phyloP scores from a whole-genome alignment of 1,140 invertebrate genomes.

The Portunus trituberculatus region DNA sequence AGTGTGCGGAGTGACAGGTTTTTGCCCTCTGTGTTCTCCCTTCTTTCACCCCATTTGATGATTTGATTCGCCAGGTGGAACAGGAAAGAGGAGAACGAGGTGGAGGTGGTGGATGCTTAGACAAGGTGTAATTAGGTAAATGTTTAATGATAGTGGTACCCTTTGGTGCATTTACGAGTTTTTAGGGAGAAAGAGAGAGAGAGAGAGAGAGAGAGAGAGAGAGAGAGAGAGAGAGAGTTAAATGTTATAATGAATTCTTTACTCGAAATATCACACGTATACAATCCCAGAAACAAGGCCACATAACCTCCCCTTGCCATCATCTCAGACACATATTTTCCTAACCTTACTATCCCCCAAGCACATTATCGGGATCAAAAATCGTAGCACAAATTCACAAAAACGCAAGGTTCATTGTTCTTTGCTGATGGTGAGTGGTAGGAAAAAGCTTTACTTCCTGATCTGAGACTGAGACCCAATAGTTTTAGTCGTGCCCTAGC shows the following conservation, averaged over 20 bases:
- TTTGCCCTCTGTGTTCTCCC: not conserved
- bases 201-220: slow-evolving; percentile 20
- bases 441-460: too few species aligned
- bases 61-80: not conserved
- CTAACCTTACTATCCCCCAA: too few species aligned
- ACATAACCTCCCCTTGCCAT: not conserved
- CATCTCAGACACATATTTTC: not conserved
- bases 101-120: not conserved
- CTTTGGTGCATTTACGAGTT: not conserved
- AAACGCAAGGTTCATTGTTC: too few species aligned
- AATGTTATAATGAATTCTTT: not conserved
- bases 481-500: too few species aligned
- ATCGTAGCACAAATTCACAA: too few species aligned
- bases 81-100: not conserved
- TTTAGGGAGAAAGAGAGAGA: not conserved
- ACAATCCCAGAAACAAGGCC: not conserved
- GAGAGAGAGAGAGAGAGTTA: not conserved
- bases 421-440: too few species aligned
- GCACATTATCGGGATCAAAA: too few species aligned
- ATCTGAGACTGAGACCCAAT: too few species aligned
- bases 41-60: not conserved
- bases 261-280: too few species aligned
- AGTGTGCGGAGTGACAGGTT: slow-evolving; percentile 1
- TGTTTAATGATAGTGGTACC: not conserved
- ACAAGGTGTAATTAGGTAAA: not conserved